Percentiles rank a stretch among this genome's conserved stretches.
phyloP scores from a whole-genome alignment of 2,113 vertebrate species.

The Otocyon megalotis region DNA sequence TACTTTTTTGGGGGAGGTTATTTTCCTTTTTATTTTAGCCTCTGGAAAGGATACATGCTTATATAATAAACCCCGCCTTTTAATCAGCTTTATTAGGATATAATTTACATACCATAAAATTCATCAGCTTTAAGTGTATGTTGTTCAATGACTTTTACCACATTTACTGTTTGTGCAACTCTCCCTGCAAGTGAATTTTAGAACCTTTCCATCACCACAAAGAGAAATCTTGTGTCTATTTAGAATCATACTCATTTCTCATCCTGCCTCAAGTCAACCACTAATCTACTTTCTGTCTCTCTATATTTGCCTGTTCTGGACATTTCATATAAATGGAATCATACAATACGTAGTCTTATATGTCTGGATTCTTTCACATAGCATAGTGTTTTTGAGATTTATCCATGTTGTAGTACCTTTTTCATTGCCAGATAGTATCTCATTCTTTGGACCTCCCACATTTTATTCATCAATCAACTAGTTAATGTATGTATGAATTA shows the following conservation, averaged over 20 bases:
- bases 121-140: not conserved
- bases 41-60: not conserved
- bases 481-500: not conserved
- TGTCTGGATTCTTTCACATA: not conserved
- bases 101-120: not conserved
- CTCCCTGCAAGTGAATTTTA: not conserved
- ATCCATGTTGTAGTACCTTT: not conserved
- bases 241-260: not conserved
- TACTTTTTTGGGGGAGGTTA: not conserved
- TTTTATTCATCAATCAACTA: not conserved
- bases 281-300: not conserved
- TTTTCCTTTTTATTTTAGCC: not conserved
- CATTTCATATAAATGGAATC: not conserved
- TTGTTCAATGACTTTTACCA: not conserved
- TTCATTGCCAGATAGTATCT: not conserved
- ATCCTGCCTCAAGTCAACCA: not conserved
- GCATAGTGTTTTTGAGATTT: not conserved
- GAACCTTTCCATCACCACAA: not conserved
- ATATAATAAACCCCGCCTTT: not conserved
- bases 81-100: not conserved
- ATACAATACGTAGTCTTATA: not conserved
- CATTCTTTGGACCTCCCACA: not conserved
- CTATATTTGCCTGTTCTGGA: not conserved
- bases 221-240: not conserved
- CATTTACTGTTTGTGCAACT: not conserved